These are phyloP conservation scores for Dendrolimus kikuchii DNA, from an alignment of 1,140 invertebrate genomes.

Conservation along the genomic window DNA sequence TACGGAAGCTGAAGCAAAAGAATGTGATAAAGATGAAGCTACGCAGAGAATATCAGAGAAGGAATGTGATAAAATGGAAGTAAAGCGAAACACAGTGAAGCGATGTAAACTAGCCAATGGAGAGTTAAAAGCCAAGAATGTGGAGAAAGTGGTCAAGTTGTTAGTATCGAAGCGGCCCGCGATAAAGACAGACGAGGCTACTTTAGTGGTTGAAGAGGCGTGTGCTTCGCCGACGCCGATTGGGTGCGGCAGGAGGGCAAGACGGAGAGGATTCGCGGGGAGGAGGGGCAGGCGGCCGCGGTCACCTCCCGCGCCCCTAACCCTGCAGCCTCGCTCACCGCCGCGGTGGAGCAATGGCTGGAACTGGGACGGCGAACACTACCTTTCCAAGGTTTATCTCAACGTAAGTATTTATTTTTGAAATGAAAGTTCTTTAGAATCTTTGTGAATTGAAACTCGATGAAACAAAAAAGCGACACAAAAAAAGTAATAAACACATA, in stretches of 20 bases:
- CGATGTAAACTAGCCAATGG: conserved; percentile 26
- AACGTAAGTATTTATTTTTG: conserved; percentile 78
- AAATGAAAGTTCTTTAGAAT: not conserved
- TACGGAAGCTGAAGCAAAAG: not conserved
- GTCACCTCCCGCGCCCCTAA: conserved; percentile 22
- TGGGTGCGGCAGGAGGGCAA: conserved; percentile 14
- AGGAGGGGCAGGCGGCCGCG: conserved; percentile 25
- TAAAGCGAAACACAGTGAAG: conserved; percentile 3
- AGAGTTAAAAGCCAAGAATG: conserved; percentile 50
- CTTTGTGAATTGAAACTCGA: not conserved
- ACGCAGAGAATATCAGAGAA: not conserved
- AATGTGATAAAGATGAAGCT: not conserved
- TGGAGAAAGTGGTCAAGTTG: conserved; percentile 35
- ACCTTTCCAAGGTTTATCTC: conserved; percentile 87
- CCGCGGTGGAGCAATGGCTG: conserved; percentile 93
- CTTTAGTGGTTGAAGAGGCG: conserved; percentile 50
- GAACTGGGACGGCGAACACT: conserved; percentile 90
- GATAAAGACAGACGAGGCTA: conserved; percentile 51
- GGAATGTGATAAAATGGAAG: conserved; percentile 9
- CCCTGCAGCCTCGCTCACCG: conserved; percentile 30
- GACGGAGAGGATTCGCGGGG: conserved; percentile 28
- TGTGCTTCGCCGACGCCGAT: conserved; percentile 41
- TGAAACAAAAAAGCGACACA: too few relatives aligned
- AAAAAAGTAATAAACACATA: too few relatives aligned
- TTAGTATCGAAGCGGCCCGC: conserved; percentile 50